Conservation (phyloP, 2,797 vertebrate genomes). For the Enteromius anoplus region DNA sequence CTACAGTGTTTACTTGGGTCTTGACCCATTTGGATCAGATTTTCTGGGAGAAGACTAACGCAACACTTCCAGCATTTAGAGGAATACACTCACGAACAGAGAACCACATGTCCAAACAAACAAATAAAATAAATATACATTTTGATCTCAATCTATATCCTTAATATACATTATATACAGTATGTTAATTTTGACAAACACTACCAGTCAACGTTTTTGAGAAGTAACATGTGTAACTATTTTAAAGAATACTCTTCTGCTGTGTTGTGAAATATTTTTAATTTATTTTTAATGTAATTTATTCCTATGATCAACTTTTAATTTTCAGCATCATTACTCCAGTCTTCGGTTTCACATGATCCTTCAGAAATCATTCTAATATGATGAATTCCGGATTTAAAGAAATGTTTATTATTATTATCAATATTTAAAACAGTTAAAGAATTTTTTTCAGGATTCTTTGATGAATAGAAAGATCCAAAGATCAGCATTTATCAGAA, state of each 20-base stretch:
- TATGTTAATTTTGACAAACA: not conserved
- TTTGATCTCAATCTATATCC: not conserved
- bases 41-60: not conserved
- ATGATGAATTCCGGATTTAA: not conserved
- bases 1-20: conserved; percentile 32
- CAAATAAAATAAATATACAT: not conserved
- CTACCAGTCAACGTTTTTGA: not conserved
- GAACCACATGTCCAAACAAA: not conserved
- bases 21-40: conserved; percentile 48
- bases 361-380: not conserved
- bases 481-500: too few relatives aligned
- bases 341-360: not conserved
- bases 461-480: too few relatives aligned
- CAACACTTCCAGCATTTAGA: conserved; percentile 13
- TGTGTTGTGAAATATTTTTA: not conserved
- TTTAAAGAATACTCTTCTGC: too few relatives aligned
- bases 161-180: not conserved
- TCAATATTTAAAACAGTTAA: too few relatives aligned
- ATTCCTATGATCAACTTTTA: not conserved
- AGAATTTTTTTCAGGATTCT: too few relatives aligned
- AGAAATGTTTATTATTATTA: not conserved
- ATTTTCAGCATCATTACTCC: not conserved
- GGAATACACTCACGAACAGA: not conserved
- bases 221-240: not conserved
- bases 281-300: not conserved